Evolutionary conservation across 2,888 invertebrate genomes (phyloP), one percentile per base, ranked within the genome.

Genomic region (Falcaria lacertinaria): DNA sequence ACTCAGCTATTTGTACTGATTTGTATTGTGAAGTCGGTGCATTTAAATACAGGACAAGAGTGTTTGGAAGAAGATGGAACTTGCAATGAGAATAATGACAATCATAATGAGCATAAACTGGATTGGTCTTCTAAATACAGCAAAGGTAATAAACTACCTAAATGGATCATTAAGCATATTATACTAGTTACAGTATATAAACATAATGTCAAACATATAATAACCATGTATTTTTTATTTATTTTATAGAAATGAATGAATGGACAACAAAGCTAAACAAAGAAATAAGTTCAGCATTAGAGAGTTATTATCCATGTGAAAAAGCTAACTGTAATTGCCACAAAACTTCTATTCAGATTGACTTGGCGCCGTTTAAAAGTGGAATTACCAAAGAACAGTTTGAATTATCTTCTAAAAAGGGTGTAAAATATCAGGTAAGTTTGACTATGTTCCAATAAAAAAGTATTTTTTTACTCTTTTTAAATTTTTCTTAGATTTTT

Each of bases 361-460:
- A 97, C 75, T 86, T 98, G 42, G 78, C 78, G 41, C 89, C 92
- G 4, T 98, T 95, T 77, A 81, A 89, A 54, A 81, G 90, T 59
- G 97, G 97, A 34, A 95, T 98, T 45, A 91, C 90, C 0, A 88
- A 91, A 58, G 86, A 93, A 51, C 84, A 92, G 70, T 91, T 97
- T 53, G 83, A 92, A 34, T 71, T 76, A 36, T 91, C 94, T 32
- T 81, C 69, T 39, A 57, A 77, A 5, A 86, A 76, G 70, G 82
- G 74, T 14, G 86, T 85, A 15, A 87, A 81, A 47, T 89, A 88
- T 59, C 89, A 89, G 77, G 89, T 86, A 59, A 54, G 43, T 36
- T 28, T 16, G 11, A 7, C 7, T 11, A 11, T 4, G 1, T 22
- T n/a, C n/a, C n/a, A n/a, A n/a, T n/a, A n/a, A n/a, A n/a, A n/a